Evolutionary conservation across 1,140 invertebrate genomes (phyloP).

Genomic region (Riptortus pedestris): DNA sequence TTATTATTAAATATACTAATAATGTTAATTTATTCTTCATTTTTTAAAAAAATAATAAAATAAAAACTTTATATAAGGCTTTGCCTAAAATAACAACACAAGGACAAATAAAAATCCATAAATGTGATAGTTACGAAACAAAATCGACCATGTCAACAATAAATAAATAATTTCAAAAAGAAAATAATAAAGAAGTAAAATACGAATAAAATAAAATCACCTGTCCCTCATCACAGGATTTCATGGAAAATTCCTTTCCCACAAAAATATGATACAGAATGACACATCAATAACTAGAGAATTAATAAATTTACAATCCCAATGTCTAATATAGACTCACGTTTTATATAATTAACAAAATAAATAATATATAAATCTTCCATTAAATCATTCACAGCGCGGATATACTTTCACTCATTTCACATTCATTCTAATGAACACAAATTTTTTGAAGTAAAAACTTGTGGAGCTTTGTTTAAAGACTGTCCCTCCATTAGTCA

Average conservation of each 20-base stretch:
- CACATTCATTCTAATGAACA: slow-evolving; percentile 5
- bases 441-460: slow-evolving; percentile 15
- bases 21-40: neutral
- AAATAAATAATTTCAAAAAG: slow-evolving; percentile 12
- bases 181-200: slow-evolving; percentile 8
- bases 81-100: neutral
- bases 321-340: slow-evolving; percentile 25
- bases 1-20: neutral
- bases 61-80: neutral
- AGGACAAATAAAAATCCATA: neutral
- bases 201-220: slow-evolving; percentile 4
- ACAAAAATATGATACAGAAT: neutral
- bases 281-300: slow-evolving; percentile 2
- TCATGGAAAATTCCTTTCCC: neutral
- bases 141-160: slow-evolving; percentile 6
- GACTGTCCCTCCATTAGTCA: slow-evolving; percentile 28
- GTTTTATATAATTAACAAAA: slow-evolving; percentile 24
- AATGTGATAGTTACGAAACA: slow-evolving; percentile 11
- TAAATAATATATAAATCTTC: slow-evolving; percentile 21
- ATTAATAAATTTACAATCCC: slow-evolving; percentile 20
- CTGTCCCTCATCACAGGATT: slow-evolving; percentile 14
- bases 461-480: slow-evolving; percentile 24
- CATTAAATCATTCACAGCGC: slow-evolving; percentile 1
- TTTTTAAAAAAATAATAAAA: neutral
- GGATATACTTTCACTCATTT: neutral